Conservation (phyloP, 2,113 vertebrate species). For the Notothenia rossii region DNA sequence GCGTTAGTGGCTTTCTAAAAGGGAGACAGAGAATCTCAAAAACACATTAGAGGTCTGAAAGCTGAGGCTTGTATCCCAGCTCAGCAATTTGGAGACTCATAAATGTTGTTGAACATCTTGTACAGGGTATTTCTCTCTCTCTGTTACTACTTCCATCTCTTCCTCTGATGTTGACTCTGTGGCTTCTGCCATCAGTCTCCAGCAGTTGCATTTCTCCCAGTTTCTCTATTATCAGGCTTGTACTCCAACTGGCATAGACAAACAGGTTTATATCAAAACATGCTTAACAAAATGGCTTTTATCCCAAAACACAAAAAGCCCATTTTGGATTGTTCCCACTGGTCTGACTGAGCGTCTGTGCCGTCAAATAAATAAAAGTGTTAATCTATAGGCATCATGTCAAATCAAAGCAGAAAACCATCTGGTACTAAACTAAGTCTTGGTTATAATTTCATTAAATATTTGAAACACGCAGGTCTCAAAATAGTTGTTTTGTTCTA, state of each 20-base stretch:
- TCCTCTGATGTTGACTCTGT: slow-evolving; percentile 26
- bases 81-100: slow-evolving; percentile 50
- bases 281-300: slow-evolving; percentile 45
- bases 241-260: slow-evolving; percentile 61
- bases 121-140: slow-evolving; percentile 10
- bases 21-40: slow-evolving; percentile 35
- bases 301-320: slow-evolving; percentile 46
- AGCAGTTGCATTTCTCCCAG: slow-evolving; percentile 46
- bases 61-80: slow-evolving; percentile 26
- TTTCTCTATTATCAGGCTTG: slow-evolving; percentile 57
- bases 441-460: background rate
- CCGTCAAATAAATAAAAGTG: background rate
- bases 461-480: too few relatives aligned
- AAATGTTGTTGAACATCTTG: slow-evolving; percentile 49
- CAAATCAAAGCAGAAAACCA: background rate
- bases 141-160: slow-evolving; percentile 20
- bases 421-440: background rate
- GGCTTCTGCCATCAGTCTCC: slow-evolving; percentile 55
- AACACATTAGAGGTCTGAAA: slow-evolving; percentile 52
- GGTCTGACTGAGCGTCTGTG: background rate
- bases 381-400: background rate
- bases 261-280: slow-evolving; percentile 60
- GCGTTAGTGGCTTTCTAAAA: slow-evolving; percentile 32
- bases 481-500: background rate
- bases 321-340: slow-evolving; percentile 41